Evolutionary conservation across 2,888 invertebrate species (phyloP), one percentile per base, ranked within the genome.

Genomic region (Apamea sordens): DNA sequence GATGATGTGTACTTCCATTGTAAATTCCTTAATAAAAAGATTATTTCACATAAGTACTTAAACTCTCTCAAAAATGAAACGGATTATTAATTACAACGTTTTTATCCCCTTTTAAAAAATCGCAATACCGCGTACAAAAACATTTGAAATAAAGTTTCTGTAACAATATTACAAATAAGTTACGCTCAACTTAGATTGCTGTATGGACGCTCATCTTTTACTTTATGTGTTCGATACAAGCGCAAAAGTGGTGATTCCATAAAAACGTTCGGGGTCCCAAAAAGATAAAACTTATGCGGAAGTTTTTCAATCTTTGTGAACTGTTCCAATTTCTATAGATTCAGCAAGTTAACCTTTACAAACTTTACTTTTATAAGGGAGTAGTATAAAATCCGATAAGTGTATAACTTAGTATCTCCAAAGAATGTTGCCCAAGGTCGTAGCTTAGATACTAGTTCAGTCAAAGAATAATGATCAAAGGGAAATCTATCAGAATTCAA

Each of bases 221-320:
- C 79, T 82, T 80, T 82, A 79, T 88, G 79, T 76, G 78, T 84
- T 79, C 73, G 76, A 88, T 80, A 88, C 79, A 89, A 78, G 72
- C 63, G 36, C 72, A 78, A 81, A 89, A 86, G 76, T 84, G 76
- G 81, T 73, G 71, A 78, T 86, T 80, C 63, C 80, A 84, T 82
- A 84, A 89, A 88, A 88, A 80, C 75, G 76, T 79, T 86, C 53
- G 36, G 59, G 61, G 59, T 70, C 78, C 68, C 82, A 88, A 89
- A 85, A 83, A 83, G 80, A 86, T 84, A 84, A 88, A 89, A 89
- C 80, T 83, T 70, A 73, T 61, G 74, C 59, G 65, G 72, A 88
- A 88, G 86, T 89, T 88, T 88, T 88, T 88, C 88, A 86, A 88
- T 88, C 84, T 88, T 82, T 88, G 73, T 84, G 86, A 88, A 83